Evolutionary conservation across 2,113 vertebrate species (phyloP).

Genomic region (sheep (Ovis aries)): ARS-UI_Ramb_v3.0 NC_056057.1:86236501-86237000

Average conservation of each 20-base stretch:
- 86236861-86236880: not conserved
- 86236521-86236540: not conserved
- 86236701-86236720: not conserved
- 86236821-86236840: not conserved
- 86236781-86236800: not conserved
- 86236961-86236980: not conserved
- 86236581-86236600: not conserved
- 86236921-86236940: not conserved
- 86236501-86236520: not conserved
- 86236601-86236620: not conserved
- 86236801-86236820: not conserved
- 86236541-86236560: not conserved
- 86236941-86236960: not conserved
- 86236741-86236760: not conserved
- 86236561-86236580: not conserved
- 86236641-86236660: not conserved
- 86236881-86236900: not conserved
- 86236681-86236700: not conserved
- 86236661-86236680: not conserved
- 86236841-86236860: not conserved
- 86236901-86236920: not conserved
- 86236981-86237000: not conserved
- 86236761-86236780: not conserved
- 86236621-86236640: not conserved
- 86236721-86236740: not conserved